These are phyloP conservation scores for Drosophila sp. DNA, from an alignment of 1,140 invertebrate genomes.

Conservation along the genomic window DNA sequence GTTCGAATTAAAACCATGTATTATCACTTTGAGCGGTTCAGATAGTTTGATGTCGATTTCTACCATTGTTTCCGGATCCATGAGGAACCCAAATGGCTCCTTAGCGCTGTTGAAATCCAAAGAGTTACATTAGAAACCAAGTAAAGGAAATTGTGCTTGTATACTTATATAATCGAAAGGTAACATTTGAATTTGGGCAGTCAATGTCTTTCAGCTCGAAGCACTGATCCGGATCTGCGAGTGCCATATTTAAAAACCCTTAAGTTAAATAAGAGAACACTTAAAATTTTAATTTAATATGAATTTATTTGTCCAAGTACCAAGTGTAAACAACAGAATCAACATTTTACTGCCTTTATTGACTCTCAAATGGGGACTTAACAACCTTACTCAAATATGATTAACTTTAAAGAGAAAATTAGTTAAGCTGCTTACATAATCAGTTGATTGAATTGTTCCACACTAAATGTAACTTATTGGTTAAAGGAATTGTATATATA, in stretches of 20 bases:
- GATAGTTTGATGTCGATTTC: not conserved
- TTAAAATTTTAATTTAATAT: not conserved
- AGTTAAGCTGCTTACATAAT: not conserved
- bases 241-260: not conserved
- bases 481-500: not conserved
- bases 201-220: not conserved
- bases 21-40: constrained; percentile 26
- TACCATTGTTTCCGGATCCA: not conserved
- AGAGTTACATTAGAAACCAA: not conserved
- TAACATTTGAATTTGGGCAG: constrained; percentile 51
- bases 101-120: not conserved
- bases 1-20: constrained; percentile 41
- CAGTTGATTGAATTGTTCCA: not conserved
- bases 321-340: not conserved
- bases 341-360: constrained; percentile 5
- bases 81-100: not conserved
- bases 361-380: not conserved
- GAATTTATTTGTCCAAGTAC: not conserved
- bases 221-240: constrained; percentile 5
- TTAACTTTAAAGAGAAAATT: not conserved
- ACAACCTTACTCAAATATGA: not conserved
- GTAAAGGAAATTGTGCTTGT: not conserved
- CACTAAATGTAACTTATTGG: not conserved
- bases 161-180: constrained; percentile 47
- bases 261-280: not conserved